A percentile compares a stretch with the other conserved stretches of the same genome.
Conservation (phyloP, 2,113 vertebrate species). For the Heterotilapia buettikoferi region DNA sequence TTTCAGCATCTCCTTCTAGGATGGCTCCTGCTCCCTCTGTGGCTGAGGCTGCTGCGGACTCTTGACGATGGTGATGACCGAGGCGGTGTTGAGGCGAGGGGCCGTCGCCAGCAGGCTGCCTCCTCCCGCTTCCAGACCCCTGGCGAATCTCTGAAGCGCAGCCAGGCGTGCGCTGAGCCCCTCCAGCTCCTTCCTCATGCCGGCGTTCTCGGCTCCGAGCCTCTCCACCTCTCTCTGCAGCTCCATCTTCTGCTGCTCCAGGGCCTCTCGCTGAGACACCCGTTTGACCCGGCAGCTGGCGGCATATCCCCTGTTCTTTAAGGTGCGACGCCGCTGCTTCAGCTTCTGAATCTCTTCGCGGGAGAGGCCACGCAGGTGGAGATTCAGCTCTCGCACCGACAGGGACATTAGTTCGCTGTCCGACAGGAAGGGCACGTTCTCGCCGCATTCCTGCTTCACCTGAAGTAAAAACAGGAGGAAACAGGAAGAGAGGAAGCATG, state of each 20-base stretch:
- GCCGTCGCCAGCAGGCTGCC: constrained; percentile 82
- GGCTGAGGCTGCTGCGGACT: constrained; percentile 78
- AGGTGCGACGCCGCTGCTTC: constrained; percentile 92
- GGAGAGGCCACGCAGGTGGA: constrained; percentile 92
- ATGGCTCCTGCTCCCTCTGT: constrained; percentile 70
- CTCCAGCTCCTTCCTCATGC: constrained; percentile 96
- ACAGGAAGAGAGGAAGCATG: too few relatives aligned
- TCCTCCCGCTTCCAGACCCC: constrained; percentile 82
- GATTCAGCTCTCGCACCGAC: constrained; percentile 94
- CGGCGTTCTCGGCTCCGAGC: constrained; percentile 92
- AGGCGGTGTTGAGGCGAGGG: constrained; percentile 85
- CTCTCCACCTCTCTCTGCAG: constrained; percentile 95
- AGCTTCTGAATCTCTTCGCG: constrained; percentile 96
- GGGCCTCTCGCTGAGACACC: constrained; percentile 95
- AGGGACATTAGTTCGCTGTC: constrained; percentile 97
- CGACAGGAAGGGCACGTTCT: constrained; percentile 94
- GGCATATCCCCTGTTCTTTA: constrained; percentile 95
- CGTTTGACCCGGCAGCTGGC: constrained; percentile 97
- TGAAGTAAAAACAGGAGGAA: constrained; percentile 31
- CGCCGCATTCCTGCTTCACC: constrained; percentile 97
- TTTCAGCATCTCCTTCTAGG: constrained; percentile 56
- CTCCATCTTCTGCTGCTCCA: constrained; percentile 97
- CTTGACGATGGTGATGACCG: constrained; percentile 93
- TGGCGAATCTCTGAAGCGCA: constrained; percentile 93
- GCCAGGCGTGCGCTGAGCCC: constrained; percentile 93